Conservation (phyloP, 2,113 vertebrate genomes). For the Oryzias woworae region DNA sequence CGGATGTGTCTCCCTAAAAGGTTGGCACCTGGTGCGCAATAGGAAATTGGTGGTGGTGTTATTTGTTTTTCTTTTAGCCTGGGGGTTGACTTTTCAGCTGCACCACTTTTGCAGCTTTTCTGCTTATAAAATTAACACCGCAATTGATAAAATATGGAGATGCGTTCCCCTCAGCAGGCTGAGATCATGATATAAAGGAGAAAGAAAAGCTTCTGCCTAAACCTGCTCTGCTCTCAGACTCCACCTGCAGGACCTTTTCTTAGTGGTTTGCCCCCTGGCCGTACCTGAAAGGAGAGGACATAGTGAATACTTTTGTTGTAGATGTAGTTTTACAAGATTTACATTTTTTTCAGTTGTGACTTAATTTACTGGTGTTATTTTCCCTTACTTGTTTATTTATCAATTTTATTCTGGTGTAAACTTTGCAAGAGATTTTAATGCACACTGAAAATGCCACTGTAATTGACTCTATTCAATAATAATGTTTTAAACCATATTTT, state of each 20-base stretch:
- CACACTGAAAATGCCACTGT: too few relatives aligned
- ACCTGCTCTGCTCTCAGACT: neutral
- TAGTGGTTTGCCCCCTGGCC: neutral
- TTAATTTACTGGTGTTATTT: too few relatives aligned
- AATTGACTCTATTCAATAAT: too few relatives aligned
- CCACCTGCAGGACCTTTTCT: neutral
- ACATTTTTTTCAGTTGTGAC: too few relatives aligned
- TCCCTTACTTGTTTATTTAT: too few relatives aligned
- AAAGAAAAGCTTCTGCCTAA: neutral
- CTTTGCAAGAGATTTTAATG: too few relatives aligned
- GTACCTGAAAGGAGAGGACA: neutral
- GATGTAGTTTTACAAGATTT: neutral
- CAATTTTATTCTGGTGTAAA: too few relatives aligned
- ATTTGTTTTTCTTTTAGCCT: slow-evolving; percentile 76
- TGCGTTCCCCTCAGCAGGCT: neutral
- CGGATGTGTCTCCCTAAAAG: slow-evolving; percentile 48
- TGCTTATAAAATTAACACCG: neutral
- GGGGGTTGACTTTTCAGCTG: slow-evolving; percentile 34
- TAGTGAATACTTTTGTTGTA: neutral
- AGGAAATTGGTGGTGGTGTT: slow-evolving; percentile 73
- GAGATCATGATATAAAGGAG: neutral
- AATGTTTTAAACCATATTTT: too few relatives aligned
- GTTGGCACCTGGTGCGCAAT: slow-evolving; percentile 59
- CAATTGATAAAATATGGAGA: neutral
- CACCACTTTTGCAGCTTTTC: slow-evolving; percentile 26